Evolutionary conservation across 1,140 invertebrate genomes (phyloP).

Genomic region (Acyrthosiphon pisum): DNA sequence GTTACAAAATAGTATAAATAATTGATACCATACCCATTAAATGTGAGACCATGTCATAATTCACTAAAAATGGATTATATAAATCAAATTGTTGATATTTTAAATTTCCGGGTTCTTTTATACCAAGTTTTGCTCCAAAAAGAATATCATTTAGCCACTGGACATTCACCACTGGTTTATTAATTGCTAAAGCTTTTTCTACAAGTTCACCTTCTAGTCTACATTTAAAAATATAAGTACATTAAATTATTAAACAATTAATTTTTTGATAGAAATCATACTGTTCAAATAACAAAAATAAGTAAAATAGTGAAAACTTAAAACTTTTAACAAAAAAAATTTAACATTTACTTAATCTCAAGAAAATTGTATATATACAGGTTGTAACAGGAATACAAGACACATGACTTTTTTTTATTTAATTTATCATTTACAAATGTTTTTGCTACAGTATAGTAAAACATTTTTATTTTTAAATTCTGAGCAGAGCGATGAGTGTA

Average conservation of each 20-base stretch:
- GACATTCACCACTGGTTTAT: slow-evolving; percentile 84
- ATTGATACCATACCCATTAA: slow-evolving; percentile 81
- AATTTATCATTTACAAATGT: too few relatives aligned
- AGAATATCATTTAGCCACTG: slow-evolving; percentile 93
- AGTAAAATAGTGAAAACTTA: neutral
- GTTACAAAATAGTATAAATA: neutral
- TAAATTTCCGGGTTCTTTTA: slow-evolving; percentile 75
- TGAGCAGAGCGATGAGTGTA: too few relatives aligned
- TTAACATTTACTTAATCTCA: neutral
- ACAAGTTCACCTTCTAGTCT: slow-evolving; percentile 88
- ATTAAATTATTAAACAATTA: slow-evolving; percentile 58
- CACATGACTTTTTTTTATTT: too few relatives aligned
- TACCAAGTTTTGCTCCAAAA: slow-evolving; percentile 82
- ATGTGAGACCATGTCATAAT: slow-evolving; percentile 83
- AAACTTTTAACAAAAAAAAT: neutral
- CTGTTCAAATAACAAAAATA: neutral
- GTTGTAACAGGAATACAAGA: too few relatives aligned
- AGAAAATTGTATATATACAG: too few relatives aligned
- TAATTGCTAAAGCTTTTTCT: slow-evolving; percentile 88
- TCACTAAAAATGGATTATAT: slow-evolving; percentile 82
- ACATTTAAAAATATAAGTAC: slow-evolving; percentile 63
- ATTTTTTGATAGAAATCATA: neutral
- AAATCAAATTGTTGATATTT: slow-evolving; percentile 89
- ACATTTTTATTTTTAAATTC: too few relatives aligned
- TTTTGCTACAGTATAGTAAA: too few relatives aligned